Conservation (phyloP, 2,888 invertebrate genomes). For the Hydriomena furcata region DNA sequence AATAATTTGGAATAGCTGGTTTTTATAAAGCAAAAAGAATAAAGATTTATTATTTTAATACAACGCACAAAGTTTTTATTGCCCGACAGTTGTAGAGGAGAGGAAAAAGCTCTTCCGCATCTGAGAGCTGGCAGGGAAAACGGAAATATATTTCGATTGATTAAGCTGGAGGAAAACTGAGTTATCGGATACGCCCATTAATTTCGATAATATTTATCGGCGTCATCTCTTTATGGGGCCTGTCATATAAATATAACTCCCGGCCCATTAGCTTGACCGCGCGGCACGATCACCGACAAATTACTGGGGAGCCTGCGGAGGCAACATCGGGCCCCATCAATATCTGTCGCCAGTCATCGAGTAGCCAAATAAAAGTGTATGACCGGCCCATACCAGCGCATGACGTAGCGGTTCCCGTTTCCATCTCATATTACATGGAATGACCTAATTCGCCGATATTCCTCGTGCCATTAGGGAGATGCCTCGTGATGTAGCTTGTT, state of each 20-base stretch:
- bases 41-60: conserved; percentile 28
- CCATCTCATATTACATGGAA: conserved; percentile 62
- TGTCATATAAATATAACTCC: conserved; percentile 72
- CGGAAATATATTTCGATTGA: conserved; percentile 41
- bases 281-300: conserved; percentile 55
- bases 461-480: conserved; percentile 42
- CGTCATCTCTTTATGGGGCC: conserved; percentile 59
- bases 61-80: conserved; percentile 35
- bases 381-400: conserved; percentile 54
- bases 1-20: conserved; percentile 21
- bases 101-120: conserved; percentile 28
- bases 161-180: conserved; percentile 47
- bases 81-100: conserved; percentile 23
- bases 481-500: conserved; percentile 12
- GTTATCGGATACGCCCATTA: conserved; percentile 57
- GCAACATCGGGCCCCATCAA: conserved; percentile 67
- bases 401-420: conserved; percentile 58
- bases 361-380: conserved; percentile 76
- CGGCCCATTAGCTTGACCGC: conserved; percentile 59
- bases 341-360: conserved; percentile 75
- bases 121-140: conserved; percentile 36
- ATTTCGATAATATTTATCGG: conserved; percentile 64
- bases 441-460: conserved; percentile 64
- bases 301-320: conserved; percentile 56
- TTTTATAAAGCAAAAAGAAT: conserved; percentile 24